These are phyloP conservation scores for Hemicrepidius hirtus DNA, from an alignment of 2,888 invertebrate genomes.

Conservation along the genomic window DNA sequence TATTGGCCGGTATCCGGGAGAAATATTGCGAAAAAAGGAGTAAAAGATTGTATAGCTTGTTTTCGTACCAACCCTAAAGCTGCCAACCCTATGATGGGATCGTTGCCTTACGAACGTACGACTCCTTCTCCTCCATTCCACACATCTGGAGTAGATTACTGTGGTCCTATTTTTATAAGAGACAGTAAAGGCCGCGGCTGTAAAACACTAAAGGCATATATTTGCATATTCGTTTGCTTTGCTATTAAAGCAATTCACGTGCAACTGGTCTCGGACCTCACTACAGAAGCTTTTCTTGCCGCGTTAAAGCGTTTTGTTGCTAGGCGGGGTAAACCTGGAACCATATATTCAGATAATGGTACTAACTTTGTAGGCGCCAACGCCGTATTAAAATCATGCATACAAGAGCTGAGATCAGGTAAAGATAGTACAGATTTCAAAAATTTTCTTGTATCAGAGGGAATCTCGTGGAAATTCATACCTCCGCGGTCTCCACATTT, in stretches of 20 bases:
- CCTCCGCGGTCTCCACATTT: no score
- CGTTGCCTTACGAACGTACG: no score
- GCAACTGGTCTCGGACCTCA: neutral
- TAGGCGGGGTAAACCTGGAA: neutral
- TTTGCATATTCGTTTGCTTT: no score
- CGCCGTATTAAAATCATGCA: neutral
- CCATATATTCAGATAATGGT: neutral
- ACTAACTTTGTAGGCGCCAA: slow-evolving; percentile 17
- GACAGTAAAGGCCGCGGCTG: neutral
- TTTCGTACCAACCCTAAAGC: no score
- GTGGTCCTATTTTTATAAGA: no score
- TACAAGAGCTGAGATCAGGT: neutral
- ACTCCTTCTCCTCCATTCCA: no score
- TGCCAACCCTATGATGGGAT: neutral
- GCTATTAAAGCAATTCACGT: no score
- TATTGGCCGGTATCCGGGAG: slow-evolving; percentile 46
- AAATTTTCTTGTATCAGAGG: neutral
- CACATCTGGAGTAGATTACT: no score
- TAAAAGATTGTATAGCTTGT: no score
- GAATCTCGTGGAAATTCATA: neutral
- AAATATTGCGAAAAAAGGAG: no score
- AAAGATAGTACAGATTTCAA: neutral
- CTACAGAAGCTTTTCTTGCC: no score
- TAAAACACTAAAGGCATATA: no score
- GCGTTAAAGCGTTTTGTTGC: neutral